A percentile compares a stretch with the other conserved stretches of the same genome.
These are phyloP conservation scores for Agrotis exclamationis DNA, from an alignment of 2,888 invertebrate species.

Conservation along the genomic window DNA sequence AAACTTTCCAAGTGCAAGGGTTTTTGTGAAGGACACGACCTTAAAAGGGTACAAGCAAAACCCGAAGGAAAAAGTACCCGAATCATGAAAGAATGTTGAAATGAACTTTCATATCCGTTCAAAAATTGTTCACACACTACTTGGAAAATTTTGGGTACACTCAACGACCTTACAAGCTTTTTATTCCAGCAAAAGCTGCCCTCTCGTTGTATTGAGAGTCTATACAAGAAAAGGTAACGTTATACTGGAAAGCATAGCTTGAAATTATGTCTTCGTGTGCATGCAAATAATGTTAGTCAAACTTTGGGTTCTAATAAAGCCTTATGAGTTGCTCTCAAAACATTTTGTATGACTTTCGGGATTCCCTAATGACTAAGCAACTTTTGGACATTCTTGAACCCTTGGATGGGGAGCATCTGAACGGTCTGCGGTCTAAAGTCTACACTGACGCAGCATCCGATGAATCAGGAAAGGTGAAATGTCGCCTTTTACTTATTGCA, in stretches of 20 bases:
- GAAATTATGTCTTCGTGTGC: slow-evolving; percentile 9
- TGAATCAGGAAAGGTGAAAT: slow-evolving; percentile 57
- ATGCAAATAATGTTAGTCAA: slow-evolving; percentile 52
- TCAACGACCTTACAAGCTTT: not conserved
- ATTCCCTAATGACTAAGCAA: slow-evolving; percentile 62
- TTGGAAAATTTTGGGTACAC: slow-evolving; percentile 34
- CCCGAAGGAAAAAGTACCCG: slow-evolving; percentile 36
- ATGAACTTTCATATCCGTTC: slow-evolving; percentile 59
- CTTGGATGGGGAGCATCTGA: slow-evolving; percentile 29
- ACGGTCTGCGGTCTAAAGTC: slow-evolving; percentile 54
- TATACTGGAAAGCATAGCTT: slow-evolving; percentile 10
- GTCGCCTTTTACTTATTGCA: slow-evolving; percentile 59
- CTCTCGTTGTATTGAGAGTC: not conserved
- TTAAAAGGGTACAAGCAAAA: slow-evolving; percentile 47
- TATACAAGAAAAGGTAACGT: not conserved
- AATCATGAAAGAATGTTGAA: slow-evolving; percentile 47
- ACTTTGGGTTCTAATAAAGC: slow-evolving; percentile 35
- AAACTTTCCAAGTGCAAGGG: slow-evolving; percentile 44
- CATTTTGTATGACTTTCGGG: slow-evolving; percentile 54
- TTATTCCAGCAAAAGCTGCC: not conserved
- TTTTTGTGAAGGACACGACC: slow-evolving; percentile 44
- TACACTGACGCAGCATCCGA: slow-evolving; percentile 53
- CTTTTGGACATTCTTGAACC: slow-evolving; percentile 51
- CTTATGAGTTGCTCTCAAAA: slow-evolving; percentile 58
- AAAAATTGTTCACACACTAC: slow-evolving; percentile 22